Conservation (phyloP, 2,888 invertebrate genomes). For the Mesochorus sp. region DNA sequence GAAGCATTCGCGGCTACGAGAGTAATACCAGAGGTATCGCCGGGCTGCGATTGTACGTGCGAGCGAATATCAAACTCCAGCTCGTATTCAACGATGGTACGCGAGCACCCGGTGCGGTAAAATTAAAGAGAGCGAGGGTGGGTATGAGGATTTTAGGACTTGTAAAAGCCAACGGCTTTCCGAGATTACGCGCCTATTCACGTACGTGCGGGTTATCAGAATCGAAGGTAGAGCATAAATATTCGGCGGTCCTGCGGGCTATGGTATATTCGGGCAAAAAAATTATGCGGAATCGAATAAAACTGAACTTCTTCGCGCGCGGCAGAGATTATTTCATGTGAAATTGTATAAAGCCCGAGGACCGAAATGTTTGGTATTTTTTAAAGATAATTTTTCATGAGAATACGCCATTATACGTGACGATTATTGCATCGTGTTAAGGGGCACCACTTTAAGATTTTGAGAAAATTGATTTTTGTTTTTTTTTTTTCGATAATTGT, state of each 20-base stretch:
- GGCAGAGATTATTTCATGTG: too few species aligned
- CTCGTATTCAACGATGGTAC: conserved; percentile 38
- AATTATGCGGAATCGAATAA: too few species aligned
- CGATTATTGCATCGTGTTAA: too few species aligned
- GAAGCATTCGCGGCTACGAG: not conserved
- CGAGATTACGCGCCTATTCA: not conserved
- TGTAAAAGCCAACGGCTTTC: not conserved
- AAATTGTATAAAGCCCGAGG: too few species aligned
- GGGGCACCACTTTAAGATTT: too few species aligned
- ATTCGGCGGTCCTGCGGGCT: too few species aligned
- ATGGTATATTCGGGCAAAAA: too few species aligned
- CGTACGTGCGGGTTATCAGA: too few species aligned
- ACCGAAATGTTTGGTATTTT: not conserved
- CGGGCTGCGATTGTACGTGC: conserved; percentile 45
- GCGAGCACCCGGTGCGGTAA: conserved; percentile 1
- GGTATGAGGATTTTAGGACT: not conserved
- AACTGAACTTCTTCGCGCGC: too few species aligned
- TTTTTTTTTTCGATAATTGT: too few species aligned
- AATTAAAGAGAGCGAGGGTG: conserved; percentile 17
- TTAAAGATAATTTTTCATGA: not conserved
- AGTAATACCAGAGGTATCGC: conserved; percentile 31
- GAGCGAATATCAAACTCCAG: conserved; percentile 40
- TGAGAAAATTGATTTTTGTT: too few species aligned
- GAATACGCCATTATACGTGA: not conserved
- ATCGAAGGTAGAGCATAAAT: too few species aligned